Evolutionary conservation across 1,140 invertebrate species (phyloP), one percentile per base, ranked within the genome.

Genomic region (Manduca sexta): DNA sequence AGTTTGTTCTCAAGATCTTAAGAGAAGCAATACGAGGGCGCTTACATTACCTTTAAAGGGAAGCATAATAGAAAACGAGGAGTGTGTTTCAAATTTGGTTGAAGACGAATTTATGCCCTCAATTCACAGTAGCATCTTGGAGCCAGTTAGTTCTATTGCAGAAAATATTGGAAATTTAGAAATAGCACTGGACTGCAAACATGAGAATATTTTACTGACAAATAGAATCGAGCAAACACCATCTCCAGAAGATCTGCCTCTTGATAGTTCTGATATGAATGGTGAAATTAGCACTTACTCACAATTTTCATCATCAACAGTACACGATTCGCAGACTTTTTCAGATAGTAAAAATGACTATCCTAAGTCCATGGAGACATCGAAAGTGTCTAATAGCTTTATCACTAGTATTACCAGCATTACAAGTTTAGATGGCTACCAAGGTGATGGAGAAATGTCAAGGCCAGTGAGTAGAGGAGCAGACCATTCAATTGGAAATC

Each of bases 351-450:
- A 89, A 75, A 88, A 75, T 11, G 88, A 89, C 55, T 77, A 83
- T 26, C 74, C 82, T n/a, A 89, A 89, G 65, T 88, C 89, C 17
- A 89, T 89, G 64, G 86, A 86, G 46, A 88, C 86, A 26, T 86
- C 88, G 26, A 89, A 90, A 72, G 87, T 88, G 29, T 88, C 88
- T 11, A 90, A 89, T 62, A 93, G 92, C 72, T 94, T 94, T 65
- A 91, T 95, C 2, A 94, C 93, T 0, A 94, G 93, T 56, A 92
- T 95, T 1, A 95, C 93, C 1, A 94, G 93, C 64, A 94, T 95
- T 18, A 94, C 93, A 3, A 95, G 94, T 67, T 81, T 95, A 55
- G 94, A 96, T 68, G 94, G 94, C 10, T 95, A 95, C 77, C 94
- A 95, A 82, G 93, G 93, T 8, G 93, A 94, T 82, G 93, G 93